A percentile compares a stretch with the other conserved stretches of the same genome.
phyloP scores from a whole-genome alignment of 2,888 invertebrate genomes.

The Allacma fusca region DNA sequence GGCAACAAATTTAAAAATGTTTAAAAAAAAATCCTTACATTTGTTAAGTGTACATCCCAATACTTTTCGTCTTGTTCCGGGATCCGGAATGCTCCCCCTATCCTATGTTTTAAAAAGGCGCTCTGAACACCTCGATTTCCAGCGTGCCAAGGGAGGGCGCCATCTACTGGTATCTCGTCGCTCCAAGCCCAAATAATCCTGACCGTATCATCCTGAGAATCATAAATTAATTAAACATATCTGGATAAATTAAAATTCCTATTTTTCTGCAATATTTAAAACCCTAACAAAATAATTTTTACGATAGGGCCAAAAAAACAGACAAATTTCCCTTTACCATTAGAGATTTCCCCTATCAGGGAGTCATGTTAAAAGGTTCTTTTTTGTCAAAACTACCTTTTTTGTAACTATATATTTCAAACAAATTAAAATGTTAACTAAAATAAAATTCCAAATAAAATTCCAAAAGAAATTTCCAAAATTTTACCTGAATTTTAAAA shows the following conservation, averaged over 20 bases:
- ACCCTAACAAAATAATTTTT: too few species aligned
- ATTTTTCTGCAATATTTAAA: too few species aligned
- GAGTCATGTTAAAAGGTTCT: too few species aligned
- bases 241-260: too few species aligned
- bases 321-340: background rate
- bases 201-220: slow-evolving; percentile 73
- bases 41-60: slow-evolving; percentile 29
- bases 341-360: too few species aligned
- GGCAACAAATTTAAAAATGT: background rate
- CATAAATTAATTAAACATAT: too few species aligned
- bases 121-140: slow-evolving; percentile 74
- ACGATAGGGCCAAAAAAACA: too few species aligned
- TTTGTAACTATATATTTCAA: too few species aligned
- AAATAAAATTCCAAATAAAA: background rate
- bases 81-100: slow-evolving; percentile 20
- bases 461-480: background rate
- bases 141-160: slow-evolving; percentile 68
- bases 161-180: slow-evolving; percentile 52
- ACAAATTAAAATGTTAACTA: too few species aligned
- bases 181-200: slow-evolving; percentile 78
- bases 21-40: background rate
- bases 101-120: slow-evolving; percentile 67
- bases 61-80: slow-evolving; percentile 45
- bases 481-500: slow-evolving; percentile 28
- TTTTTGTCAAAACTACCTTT: too few species aligned